A percentile compares a stretch with the other conserved stretches of the same genome.
These are phyloP conservation scores for Guaruba guarouba DNA, from an alignment of 2,113 vertebrate species.

Conservation along the genomic window DNA sequence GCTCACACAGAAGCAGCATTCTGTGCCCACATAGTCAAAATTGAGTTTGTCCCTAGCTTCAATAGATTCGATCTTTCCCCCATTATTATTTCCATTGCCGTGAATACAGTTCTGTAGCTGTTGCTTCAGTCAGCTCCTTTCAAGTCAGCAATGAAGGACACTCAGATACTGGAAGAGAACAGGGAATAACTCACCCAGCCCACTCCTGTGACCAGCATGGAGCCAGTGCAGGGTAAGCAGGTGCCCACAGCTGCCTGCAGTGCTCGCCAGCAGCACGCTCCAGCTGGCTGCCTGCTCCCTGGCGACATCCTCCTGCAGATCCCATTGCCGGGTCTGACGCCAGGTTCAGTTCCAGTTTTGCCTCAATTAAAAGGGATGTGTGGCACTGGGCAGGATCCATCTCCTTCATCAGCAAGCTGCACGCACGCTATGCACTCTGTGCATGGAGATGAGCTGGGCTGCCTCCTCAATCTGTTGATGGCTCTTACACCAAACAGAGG, in stretches of 20 bases:
- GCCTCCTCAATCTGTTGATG: not conserved
- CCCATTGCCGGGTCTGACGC: not conserved
- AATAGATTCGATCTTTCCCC: not conserved
- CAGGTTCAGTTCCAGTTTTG: not conserved
- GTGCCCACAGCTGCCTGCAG: not conserved
- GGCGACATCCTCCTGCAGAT: not conserved
- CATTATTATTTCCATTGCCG: not conserved
- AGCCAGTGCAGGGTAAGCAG: not conserved
- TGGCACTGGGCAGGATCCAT: not conserved
- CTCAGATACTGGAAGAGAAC: not conserved
- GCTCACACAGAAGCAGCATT: not conserved
- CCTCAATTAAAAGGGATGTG: not conserved
- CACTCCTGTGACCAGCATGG: accelerated
- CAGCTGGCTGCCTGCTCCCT: not conserved
- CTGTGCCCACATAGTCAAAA: not conserved
- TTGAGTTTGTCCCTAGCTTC: not conserved
- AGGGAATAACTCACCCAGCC: not conserved
- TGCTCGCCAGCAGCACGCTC: not conserved
- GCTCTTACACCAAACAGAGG: not conserved
- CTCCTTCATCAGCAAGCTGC: not conserved
- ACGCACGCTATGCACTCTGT: accelerated
- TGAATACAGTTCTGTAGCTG: not conserved
- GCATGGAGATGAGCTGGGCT: not conserved
- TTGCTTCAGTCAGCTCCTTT: not conserved
- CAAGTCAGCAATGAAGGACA: not conserved